Conservation (phyloP, 2,888 invertebrate genomes). For the Chrysotoxum bicinctum region DNA sequence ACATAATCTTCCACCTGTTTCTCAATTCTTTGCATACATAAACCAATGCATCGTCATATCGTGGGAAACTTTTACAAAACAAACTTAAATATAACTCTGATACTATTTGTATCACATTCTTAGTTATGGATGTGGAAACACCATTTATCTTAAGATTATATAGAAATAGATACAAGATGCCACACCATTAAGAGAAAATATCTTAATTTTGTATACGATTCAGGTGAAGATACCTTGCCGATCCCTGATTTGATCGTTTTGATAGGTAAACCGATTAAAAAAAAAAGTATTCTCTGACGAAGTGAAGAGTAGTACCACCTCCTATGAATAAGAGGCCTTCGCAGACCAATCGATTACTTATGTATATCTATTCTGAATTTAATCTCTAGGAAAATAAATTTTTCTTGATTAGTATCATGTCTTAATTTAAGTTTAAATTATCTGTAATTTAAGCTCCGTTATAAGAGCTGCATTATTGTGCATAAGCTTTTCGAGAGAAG, state of each 20-base stretch:
- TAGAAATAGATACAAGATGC: neutral
- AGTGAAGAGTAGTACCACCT: neutral
- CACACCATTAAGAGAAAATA: slow-evolving; percentile 31
- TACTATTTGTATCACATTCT: slow-evolving; percentile 25
- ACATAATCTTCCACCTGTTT: neutral
- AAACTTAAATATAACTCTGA: neutral
- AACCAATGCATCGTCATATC: neutral
- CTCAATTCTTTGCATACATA: neutral
- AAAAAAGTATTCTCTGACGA: neutral
- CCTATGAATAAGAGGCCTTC: neutral
- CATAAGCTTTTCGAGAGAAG: neutral
- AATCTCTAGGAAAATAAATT: slow-evolving; percentile 2
- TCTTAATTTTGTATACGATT: slow-evolving; percentile 20
- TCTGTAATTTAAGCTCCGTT: neutral
- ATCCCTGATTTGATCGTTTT: slow-evolving; percentile 17
- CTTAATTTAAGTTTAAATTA: neutral
- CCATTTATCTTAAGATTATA: slow-evolving; percentile 27
- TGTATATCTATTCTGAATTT: neutral
- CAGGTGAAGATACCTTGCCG: neutral
- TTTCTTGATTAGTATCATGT: slow-evolving; percentile 6
- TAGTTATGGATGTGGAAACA: slow-evolving; percentile 5
- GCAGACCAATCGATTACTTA: slow-evolving; percentile 3
- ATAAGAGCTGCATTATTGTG: neutral
- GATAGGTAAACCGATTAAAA: slow-evolving; percentile 32
- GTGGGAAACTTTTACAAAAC: slow-evolving; percentile 6